phyloP scores from a whole-genome alignment of 2,797 vertebrate genomes.

The Cuniculus paca region DNA sequence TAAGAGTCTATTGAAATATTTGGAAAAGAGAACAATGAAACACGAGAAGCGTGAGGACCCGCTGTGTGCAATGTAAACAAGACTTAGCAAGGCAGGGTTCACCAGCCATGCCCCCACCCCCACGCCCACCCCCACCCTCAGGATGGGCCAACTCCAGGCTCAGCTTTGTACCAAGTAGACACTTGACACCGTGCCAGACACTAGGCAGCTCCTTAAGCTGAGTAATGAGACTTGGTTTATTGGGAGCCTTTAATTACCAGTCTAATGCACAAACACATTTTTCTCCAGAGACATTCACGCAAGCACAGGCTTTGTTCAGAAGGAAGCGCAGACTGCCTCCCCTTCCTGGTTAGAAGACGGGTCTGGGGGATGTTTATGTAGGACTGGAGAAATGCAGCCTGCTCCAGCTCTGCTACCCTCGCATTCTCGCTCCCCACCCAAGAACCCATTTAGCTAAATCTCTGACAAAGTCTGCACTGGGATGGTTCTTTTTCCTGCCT shows the following conservation, averaged over 20 bases:
- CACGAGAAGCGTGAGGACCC: not conserved
- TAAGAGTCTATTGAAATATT: slow-evolving; percentile 10
- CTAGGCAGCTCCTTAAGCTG: slow-evolving; percentile 72
- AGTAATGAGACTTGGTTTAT: slow-evolving; percentile 77
- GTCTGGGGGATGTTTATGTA: slow-evolving; percentile 9
- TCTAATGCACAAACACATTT: slow-evolving; percentile 76
- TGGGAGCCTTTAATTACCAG: slow-evolving; percentile 81
- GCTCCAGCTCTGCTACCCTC: not conserved
- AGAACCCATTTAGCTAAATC: not conserved
- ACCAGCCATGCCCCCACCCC: not conserved
- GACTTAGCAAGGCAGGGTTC: not conserved
- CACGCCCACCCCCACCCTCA: not conserved
- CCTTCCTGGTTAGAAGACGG: slow-evolving; percentile 45
- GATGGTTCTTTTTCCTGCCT: not conserved
- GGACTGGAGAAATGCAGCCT: not conserved
- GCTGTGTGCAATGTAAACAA: not conserved
- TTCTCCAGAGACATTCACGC: slow-evolving; percentile 70
- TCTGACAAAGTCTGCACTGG: not conserved
- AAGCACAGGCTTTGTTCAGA: slow-evolving; percentile 63
- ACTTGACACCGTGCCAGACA: slow-evolving; percentile 64
- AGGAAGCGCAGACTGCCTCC: slow-evolving; percentile 45
- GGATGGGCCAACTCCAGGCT: not conserved
- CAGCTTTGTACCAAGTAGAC: slow-evolving; percentile 48
- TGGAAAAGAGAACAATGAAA: slow-evolving; percentile 16
- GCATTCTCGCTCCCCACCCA: not conserved